These are phyloP conservation scores for Podilymbus podiceps DNA, from an alignment of 2,113 vertebrate species.

Conservation along the genomic window DNA sequence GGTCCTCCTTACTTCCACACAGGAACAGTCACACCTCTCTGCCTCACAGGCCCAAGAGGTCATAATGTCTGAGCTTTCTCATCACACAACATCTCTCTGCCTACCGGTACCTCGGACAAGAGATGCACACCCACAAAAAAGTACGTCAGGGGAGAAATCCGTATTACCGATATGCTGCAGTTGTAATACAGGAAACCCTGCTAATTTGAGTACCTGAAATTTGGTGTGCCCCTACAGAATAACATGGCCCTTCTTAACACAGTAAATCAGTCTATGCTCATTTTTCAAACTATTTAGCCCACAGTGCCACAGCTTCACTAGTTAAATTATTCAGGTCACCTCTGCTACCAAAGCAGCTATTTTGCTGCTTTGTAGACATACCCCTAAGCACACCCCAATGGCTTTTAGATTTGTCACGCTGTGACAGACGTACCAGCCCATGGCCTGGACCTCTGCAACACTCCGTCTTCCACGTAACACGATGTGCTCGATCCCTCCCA, in stretches of 20 bases:
- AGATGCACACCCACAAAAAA: background rate
- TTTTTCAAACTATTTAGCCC: background rate
- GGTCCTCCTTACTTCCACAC: background rate
- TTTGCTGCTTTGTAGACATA: background rate
- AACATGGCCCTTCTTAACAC: background rate
- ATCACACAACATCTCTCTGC: background rate
- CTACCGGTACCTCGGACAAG: background rate
- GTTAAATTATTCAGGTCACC: background rate
- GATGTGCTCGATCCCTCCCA: background rate
- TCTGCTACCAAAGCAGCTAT: background rate
- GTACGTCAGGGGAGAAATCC: accelerated
- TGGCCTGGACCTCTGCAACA: background rate
- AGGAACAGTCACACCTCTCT: background rate
- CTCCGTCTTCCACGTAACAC: background rate
- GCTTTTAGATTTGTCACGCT: background rate
- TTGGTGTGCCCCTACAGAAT: background rate
- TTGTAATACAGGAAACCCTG: background rate
- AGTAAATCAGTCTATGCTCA: background rate
- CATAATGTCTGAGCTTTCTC: background rate
- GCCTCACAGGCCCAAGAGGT: background rate
- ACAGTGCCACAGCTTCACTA: background rate
- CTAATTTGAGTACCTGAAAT: background rate
- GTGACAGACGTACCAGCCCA: background rate
- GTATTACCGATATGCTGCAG: background rate
- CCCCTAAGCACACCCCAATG: background rate